A percentile compares a stretch with the other conserved stretches of the same genome.
Evolutionary conservation across 1,140 invertebrate species (phyloP).

Genomic region (Dinoponera quadriceps): DNA sequence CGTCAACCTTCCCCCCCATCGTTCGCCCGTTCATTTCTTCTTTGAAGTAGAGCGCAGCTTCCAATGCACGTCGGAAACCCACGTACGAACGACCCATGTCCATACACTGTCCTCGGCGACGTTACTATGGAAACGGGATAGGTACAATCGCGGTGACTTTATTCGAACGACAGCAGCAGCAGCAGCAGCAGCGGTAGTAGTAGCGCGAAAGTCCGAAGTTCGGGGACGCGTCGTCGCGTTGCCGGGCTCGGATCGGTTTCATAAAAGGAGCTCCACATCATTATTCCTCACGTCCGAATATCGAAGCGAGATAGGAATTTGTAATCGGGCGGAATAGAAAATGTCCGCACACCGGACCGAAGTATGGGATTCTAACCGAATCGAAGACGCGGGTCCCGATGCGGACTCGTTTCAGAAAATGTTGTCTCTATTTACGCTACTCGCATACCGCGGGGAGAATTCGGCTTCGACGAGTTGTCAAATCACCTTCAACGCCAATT

Average conservation of each 20-base stretch:
- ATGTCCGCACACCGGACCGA: not conserved
- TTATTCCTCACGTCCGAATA: constrained; percentile 47
- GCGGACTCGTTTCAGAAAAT: constrained; percentile 17
- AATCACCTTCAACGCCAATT: too few species aligned
- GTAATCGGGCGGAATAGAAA: constrained; percentile 45
- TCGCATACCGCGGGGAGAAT: too few species aligned
- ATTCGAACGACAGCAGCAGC: constrained; percentile 40
- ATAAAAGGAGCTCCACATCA: constrained; percentile 39
- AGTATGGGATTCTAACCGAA: constrained; percentile 12
- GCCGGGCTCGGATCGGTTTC: constrained; percentile 51
- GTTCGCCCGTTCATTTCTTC: constrained; percentile 38
- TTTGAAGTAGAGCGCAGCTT: constrained; percentile 64
- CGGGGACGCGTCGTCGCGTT: constrained; percentile 11
- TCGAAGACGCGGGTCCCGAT: not conserved
- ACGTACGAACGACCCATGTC: constrained; percentile 51
- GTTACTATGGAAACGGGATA: constrained; percentile 41
- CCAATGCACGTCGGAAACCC: constrained; percentile 66
- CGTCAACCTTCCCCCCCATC: constrained; percentile 40
- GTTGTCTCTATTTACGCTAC: not conserved
- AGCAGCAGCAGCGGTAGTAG: too few species aligned
- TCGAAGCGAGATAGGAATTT: constrained; percentile 54
- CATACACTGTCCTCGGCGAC: constrained; percentile 59
- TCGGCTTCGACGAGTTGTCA: too few species aligned
- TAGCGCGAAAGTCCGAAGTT: constrained; percentile 51
- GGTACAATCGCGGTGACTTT: constrained; percentile 63